Percentiles rank a stretch among this genome's conserved stretches.
Conservation (phyloP, 53 echinoderm and acorn worm species). For the Crossaster papposus region DNA sequence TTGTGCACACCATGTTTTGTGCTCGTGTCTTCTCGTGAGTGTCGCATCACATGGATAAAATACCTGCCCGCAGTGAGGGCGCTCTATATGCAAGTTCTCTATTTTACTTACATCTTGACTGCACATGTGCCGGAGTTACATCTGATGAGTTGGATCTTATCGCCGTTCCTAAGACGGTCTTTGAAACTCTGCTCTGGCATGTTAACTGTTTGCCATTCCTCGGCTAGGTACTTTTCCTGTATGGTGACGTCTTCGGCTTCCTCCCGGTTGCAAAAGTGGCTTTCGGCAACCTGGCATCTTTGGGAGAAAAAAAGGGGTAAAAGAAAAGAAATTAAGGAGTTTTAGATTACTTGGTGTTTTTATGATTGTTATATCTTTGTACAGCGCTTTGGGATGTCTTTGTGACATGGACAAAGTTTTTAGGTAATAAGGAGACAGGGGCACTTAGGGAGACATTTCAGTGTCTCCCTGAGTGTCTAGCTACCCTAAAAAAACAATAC, state of each 20-base stretch:
- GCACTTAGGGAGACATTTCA: too few relatives aligned
- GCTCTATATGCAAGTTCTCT: too few relatives aligned
- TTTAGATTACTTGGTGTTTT: too few relatives aligned
- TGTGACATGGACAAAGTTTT: too few relatives aligned
- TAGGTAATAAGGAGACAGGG: too few relatives aligned
- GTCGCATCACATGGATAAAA: too few relatives aligned
- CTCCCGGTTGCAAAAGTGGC: conserved; percentile 42
- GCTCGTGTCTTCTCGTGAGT: too few relatives aligned
- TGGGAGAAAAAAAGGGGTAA: background rate
- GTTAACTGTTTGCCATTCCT: conserved; percentile 7
- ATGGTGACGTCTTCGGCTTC: background rate
- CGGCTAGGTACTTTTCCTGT: conserved; percentile 2
- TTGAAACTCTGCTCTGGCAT: background rate
- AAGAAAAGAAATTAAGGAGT: background rate
- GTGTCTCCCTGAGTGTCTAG: too few relatives aligned
- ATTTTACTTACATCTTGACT: conserved; percentile 41
- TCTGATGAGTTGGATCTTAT: background rate
- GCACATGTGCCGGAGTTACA: conserved; percentile 6
- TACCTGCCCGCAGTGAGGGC: too few relatives aligned
- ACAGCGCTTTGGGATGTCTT: too few relatives aligned
- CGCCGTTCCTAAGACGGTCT: conserved; percentile 14
- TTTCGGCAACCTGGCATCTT: conserved; percentile 29
- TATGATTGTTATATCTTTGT: too few relatives aligned
- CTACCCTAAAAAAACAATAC: too few relatives aligned
- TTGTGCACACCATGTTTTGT: background rate